Base-by-base conservation (phyloP, 2,797 vertebrate genomes). In the Aviceda leuphotes region DNA sequence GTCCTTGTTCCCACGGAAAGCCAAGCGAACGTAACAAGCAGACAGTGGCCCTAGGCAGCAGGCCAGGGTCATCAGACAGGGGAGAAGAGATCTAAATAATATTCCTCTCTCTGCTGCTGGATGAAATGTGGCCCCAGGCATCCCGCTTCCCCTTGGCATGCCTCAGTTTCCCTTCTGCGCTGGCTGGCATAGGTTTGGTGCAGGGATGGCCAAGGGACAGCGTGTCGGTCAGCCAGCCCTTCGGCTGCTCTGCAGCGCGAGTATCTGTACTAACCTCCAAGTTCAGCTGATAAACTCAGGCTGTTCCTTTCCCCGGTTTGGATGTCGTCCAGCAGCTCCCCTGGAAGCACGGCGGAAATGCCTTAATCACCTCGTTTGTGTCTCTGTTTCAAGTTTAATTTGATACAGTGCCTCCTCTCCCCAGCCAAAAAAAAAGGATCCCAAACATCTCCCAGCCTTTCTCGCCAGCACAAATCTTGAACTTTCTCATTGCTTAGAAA, bases 381-480 rank as follows among this genome's bases (percentile, higher is more conserved):
- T 95, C 80, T 79, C 66, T 25, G 54, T 72, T 96, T 92, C 78
- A 91, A 83, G 87, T 87, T 92, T 91, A 83, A 76, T 90, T 81
- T 56, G 76, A 94, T 59, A 46, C 79, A 83, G 68, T 5, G 47
- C 41, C 74, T 44, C 62, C 26, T 85, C 52, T 87, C 41, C 62
- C 15, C 0, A 3, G 43, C 58, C 18, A 66, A 61, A 70, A 67
- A 33, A 41, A 39, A 43, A n/a, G 17, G 58, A 67, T 12, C 54
- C 37, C 37, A 19, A 71, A 44, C 46, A 61, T 50, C 66, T 72
- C 43, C 35, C 43, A 83, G 87, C 33, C 50, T 61, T 83, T 77
- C 47, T 65, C 15, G 8, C 55, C 70, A 65, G 65, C 61, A 61
- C 65, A 52, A 21, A 74, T 52, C 85, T 55, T 55, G 4, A 56